Base-by-base conservation (phyloP, 2,888 invertebrate species). In the Amphimallon solstitiale region DNA sequence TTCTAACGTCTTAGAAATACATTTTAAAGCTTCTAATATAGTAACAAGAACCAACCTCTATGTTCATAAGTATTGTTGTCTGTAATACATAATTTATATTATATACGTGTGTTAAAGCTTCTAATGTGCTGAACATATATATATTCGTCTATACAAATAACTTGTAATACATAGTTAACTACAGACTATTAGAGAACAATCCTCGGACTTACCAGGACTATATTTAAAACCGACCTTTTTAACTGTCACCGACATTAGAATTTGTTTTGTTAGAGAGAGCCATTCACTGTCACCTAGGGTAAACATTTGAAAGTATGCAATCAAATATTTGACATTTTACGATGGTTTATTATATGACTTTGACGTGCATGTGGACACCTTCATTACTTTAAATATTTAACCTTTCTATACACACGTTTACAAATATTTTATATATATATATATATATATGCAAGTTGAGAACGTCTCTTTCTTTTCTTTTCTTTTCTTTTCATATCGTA, bases 321-420 rank as follows among this genome's bases (percentile, higher is more conserved):
- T 60, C 29, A 60, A 60, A 60, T 60, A 60, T 60, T 60, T 60
- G 46, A 46, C 35, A 60, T 46, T 60, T 60, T 60, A 60, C 34
- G 19, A 19, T 46, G 23, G 29, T 23, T 60, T 17, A 9, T 10
- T 17, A n/a, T 17, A 12, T 23, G 29, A 46, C 45, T 60, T 60
- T 43, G 60, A 60, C 34, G 34, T 45, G 29, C 35, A 34, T 60
- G 34, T 10, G 23, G 46, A 46, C 19, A 19, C 45, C 59, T 60
- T 60, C 45, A 60, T 60, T 12, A 34, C 29, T 12, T n/a, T 34
- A 60, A 60, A 60, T 60, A 60, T 60, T 60, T 60, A 15, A 35
- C 60, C 43, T 40, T 45, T 60, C 52, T 52, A n/a, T 19, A 52
- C 29, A n/a, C 2, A 2, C 37, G 2, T 37, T 1, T 4, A 37